Conservation (phyloP, 2,797 vertebrate genomes). For the Eurystomus glaucurus region DNA sequence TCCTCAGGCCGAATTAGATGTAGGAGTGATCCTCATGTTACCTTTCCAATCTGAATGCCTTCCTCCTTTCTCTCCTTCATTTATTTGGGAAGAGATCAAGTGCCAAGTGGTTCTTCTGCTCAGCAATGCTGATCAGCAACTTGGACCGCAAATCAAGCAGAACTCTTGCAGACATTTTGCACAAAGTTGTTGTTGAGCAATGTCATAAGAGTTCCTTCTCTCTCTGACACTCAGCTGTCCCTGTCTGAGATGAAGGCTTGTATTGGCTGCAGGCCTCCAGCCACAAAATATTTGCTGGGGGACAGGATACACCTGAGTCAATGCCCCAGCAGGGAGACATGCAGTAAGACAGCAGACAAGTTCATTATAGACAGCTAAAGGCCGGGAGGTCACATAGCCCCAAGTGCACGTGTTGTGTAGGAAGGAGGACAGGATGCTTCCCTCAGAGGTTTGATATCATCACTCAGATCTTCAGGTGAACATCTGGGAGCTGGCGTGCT, state of each 20-base stretch:
- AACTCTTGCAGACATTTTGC: background rate
- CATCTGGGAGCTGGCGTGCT: background rate
- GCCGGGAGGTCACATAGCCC: background rate
- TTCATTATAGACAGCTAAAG: background rate
- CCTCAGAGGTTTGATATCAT: rapidly evolving
- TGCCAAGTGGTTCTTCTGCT: background rate
- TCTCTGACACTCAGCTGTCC: background rate
- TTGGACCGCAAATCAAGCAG: background rate
- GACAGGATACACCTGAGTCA: background rate
- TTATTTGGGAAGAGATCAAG: background rate
- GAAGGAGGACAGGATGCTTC: background rate
- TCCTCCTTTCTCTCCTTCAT: background rate
- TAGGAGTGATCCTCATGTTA: background rate
- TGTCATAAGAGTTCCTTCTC: rapidly evolving
- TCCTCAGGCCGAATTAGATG: background rate
- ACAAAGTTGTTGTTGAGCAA: background rate
- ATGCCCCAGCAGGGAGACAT: background rate
- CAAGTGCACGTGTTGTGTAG: rapidly evolving
- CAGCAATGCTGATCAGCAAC: background rate
- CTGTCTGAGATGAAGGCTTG: background rate
- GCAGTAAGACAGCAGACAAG: background rate
- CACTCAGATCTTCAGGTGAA: background rate
- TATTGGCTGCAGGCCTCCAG: background rate
- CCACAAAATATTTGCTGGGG: background rate
- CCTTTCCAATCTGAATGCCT: background rate